phyloP scores from a whole-genome alignment of 2,797 vertebrate genomes.

The Pangasius mekongensis region DNA sequence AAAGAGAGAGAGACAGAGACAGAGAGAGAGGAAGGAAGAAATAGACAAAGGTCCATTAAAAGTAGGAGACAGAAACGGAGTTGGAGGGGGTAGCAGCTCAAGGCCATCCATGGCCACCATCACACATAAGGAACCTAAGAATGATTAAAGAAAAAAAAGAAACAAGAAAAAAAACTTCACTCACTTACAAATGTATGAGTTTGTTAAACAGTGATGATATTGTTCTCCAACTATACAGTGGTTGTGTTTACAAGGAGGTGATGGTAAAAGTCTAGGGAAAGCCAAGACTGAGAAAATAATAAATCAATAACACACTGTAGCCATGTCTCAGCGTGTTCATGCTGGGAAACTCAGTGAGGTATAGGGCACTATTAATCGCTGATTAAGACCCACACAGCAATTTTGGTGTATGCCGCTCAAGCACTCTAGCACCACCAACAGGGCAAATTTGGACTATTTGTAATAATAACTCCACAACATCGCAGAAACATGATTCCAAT shows the following conservation, averaged over 20 bases:
- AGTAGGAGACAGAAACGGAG: background rate
- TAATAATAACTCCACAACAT: background rate
- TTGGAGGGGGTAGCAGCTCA: constrained; percentile 53
- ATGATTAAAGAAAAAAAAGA: constrained; percentile 11
- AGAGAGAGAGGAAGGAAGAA: background rate
- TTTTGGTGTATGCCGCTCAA: background rate
- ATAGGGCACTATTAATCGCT: no score
- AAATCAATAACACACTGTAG: background rate
- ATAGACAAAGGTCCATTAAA: background rate
- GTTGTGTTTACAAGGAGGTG: background rate
- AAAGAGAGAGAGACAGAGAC: no score
- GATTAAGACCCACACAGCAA: no score
- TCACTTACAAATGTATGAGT: background rate
- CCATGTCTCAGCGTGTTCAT: background rate
- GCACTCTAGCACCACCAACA: background rate
- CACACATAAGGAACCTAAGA: constrained; percentile 79
- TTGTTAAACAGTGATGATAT: background rate
- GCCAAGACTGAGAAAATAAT: background rate
- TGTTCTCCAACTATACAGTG: background rate
- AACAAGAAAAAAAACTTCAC: background rate
- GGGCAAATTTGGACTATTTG: background rate
- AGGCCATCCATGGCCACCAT: constrained; percentile 77
- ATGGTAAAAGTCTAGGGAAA: background rate
- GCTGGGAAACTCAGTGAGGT: background rate
- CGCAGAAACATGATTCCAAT: background rate